Conservation (phyloP, 2,113 vertebrate species). For the Machaerirhynchus nigripectus region DNA sequence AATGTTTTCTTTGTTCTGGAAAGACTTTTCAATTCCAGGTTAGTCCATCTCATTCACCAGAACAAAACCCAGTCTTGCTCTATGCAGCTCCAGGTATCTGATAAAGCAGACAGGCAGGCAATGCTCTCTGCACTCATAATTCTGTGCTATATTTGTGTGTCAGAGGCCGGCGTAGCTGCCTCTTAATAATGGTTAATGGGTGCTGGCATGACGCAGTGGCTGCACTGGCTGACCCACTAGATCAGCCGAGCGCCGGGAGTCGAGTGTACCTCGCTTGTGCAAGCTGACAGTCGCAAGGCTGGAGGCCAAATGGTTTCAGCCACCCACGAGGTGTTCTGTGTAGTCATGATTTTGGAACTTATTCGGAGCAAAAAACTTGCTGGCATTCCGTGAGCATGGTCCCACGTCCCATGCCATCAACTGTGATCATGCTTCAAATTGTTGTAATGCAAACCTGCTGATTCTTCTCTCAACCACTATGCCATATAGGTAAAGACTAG, state of each 20-base stretch:
- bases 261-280: background rate
- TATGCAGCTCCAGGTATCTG: background rate
- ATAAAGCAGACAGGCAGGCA: background rate
- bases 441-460: background rate
- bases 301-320: conserved; percentile 44
- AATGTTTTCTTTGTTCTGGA: conserved; percentile 36
- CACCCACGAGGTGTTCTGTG: conserved; percentile 41
- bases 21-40: conserved; percentile 14
- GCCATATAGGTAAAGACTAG: background rate
- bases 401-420: background rate
- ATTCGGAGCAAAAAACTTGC: background rate
- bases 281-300: conserved; percentile 5
- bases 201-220: background rate
- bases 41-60: background rate
- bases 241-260: background rate
- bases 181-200: background rate
- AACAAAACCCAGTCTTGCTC: background rate
- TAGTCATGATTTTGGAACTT: conserved; percentile 28
- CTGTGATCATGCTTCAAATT: background rate
- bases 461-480: background rate
- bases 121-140: background rate
- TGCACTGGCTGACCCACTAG: background rate
- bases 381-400: background rate
- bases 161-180: background rate
- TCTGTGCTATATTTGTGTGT: background rate